A percentile compares a stretch with the other conserved stretches of the same genome.
These are phyloP conservation scores for Palythoa heliodiscus DNA, from an alignment of 92 coral and sea anemone genomes.

Conservation along the genomic window DNA sequence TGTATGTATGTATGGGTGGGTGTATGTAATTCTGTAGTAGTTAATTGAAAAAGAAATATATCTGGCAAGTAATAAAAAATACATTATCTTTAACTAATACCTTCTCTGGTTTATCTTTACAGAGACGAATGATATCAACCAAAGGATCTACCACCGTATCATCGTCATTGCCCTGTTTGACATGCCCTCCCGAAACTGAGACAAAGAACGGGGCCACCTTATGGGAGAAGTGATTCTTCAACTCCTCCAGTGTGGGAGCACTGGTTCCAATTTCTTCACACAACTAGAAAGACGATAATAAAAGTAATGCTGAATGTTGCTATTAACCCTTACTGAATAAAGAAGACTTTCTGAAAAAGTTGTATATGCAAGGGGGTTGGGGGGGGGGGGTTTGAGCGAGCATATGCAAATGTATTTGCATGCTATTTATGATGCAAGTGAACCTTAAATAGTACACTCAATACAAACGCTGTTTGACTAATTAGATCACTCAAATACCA, in stretches of 20 bases:
- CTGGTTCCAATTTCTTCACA: slow-evolving; percentile 4
- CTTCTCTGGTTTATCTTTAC: background rate
- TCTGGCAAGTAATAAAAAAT: no score
- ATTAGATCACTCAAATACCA: background rate
- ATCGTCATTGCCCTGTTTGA: background rate
- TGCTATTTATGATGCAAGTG: background rate
- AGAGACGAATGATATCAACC: background rate
- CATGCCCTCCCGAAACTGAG: background rate
- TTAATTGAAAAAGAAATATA: no score
- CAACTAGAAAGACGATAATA: background rate
- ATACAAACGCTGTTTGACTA: background rate
- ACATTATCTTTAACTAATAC: background rate
- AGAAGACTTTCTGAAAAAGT: background rate
- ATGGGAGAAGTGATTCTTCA: background rate
- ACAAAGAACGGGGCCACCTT: slow-evolving; percentile 2
- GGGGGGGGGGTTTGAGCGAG: no score
- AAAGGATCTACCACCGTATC: background rate
- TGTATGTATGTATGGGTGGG: background rate
- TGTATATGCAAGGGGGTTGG: background rate
- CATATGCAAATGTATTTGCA: no score
- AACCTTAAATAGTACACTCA: background rate
- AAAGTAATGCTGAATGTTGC: background rate
- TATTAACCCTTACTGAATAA: background rate
- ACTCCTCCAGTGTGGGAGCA: background rate
- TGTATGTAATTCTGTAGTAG: background rate